Conservation (phyloP, 64 coral and sea anemone species). For the Anthopleura sola region DNA sequence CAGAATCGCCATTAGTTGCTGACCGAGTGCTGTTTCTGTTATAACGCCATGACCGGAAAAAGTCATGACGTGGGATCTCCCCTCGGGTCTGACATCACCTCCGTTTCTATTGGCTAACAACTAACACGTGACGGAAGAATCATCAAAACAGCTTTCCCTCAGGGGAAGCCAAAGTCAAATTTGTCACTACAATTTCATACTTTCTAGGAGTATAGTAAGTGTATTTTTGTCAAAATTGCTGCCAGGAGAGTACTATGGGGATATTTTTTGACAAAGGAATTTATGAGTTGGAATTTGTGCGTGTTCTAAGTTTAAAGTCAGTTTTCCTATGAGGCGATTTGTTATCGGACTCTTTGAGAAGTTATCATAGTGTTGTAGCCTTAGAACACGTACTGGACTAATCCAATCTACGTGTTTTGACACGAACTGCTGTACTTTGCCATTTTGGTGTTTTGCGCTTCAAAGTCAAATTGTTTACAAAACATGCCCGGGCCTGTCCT, state of each 20-base stretch:
- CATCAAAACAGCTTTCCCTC: not conserved
- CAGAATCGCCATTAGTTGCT: not conserved
- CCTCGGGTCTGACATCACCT: conserved; percentile 66
- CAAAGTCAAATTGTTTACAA: not conserved
- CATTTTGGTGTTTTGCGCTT: not conserved
- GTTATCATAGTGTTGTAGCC: not conserved
- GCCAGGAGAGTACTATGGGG: not conserved
- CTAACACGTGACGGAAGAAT: not conserved
- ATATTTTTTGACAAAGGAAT: not conserved
- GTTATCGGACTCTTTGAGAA: not conserved
- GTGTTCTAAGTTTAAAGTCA: not conserved
- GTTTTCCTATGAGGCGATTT: not conserved
- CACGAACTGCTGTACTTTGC: conserved; percentile 1
- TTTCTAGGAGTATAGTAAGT: not conserved
- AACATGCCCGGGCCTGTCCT: conserved; percentile 14
- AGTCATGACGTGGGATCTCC: conserved; percentile 69
- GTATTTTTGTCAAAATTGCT: not conserved
- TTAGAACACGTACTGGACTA: not conserved
- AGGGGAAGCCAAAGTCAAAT: not conserved
- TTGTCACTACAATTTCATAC: not conserved
- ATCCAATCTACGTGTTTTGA: not conserved
- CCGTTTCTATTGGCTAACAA: not conserved
- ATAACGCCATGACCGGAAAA: conserved; percentile 82
- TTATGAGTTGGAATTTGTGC: no score
- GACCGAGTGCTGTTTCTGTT: conserved; percentile 6